phyloP scores from a whole-genome alignment of 2,888 invertebrate genomes.

The Polydrusus pterygomalis region DNA sequence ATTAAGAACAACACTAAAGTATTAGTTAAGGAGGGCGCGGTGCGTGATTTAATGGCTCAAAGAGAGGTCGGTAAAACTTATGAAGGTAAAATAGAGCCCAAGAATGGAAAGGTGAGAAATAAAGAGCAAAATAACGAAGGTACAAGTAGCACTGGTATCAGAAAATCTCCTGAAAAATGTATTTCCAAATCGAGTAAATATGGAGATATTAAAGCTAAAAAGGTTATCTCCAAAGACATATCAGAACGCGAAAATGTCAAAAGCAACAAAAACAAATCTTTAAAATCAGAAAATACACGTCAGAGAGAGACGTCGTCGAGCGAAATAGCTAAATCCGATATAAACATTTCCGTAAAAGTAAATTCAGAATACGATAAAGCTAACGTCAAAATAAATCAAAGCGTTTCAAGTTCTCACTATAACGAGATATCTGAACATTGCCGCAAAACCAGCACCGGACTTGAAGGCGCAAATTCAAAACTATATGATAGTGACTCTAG shows the following conservation, averaged over 20 bases:
- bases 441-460: too few relatives aligned
- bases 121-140: slow-evolving; percentile 4
- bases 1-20: slow-evolving; percentile 44
- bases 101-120: background rate
- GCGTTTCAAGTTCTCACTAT: background rate
- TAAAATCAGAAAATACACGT: slow-evolving; percentile 1
- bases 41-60: slow-evolving; percentile 44
- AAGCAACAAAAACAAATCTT: background rate
- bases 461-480: background rate
- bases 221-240: background rate
- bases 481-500: slow-evolving; percentile 28
- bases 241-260: background rate
- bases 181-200: background rate
- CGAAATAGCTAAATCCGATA: background rate
- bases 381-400: background rate
- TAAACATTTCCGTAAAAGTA: background rate
- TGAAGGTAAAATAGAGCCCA: background rate
- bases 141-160: background rate
- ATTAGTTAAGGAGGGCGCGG: slow-evolving; percentile 51
- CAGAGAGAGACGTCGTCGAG: background rate
- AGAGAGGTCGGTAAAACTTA: background rate
- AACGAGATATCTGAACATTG: background rate
- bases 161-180: slow-evolving; percentile 4
- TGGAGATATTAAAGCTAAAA: background rate
- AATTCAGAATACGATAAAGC: background rate